Conservation (phyloP, 2,797 vertebrate species). For the Melanotaenia parkinsoni region DNA sequence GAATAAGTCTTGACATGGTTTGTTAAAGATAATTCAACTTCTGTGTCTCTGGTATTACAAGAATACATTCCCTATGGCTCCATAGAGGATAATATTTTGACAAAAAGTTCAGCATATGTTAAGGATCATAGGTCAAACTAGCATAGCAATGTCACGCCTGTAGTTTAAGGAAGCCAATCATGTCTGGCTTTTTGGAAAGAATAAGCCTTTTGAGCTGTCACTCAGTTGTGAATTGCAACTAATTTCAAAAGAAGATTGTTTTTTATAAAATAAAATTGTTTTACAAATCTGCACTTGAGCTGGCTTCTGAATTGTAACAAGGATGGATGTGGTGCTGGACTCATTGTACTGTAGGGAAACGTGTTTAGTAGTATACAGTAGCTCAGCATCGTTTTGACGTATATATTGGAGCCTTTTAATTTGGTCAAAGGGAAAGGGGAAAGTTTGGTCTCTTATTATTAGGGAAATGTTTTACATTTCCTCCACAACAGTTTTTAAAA, state of each 20-base stretch:
- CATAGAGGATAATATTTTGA: slow-evolving; percentile 30
- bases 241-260: slow-evolving; percentile 29
- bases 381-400: slow-evolving; percentile 36
- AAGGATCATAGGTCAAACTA: slow-evolving; percentile 62
- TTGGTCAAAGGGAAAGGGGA: background rate
- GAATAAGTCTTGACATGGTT: slow-evolving; percentile 38
- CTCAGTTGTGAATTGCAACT: slow-evolving; percentile 28
- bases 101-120: slow-evolving; percentile 59
- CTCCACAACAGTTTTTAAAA: slow-evolving; percentile 1
- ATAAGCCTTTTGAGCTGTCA: slow-evolving; percentile 17
- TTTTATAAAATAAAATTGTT: slow-evolving; percentile 31
- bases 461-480: slow-evolving; percentile 6
- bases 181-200: slow-evolving; percentile 34
- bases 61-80: slow-evolving; percentile 26
- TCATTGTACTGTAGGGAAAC: slow-evolving; percentile 51
- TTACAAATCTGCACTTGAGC: slow-evolving; percentile 35
- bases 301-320: slow-evolving; percentile 36
- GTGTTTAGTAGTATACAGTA: slow-evolving; percentile 12
- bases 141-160: slow-evolving; percentile 32
- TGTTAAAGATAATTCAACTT: slow-evolving; percentile 47
- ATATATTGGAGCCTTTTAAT: slow-evolving; percentile 23
- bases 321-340: slow-evolving; percentile 13
- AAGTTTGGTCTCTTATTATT: no score
- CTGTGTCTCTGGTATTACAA: slow-evolving; percentile 30
- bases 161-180: slow-evolving; percentile 43